Percentiles rank a stretch among this genome's conserved stretches.
phyloP scores from a whole-genome alignment of 2,113 vertebrate genomes.

The Motacilla alba region DNA sequence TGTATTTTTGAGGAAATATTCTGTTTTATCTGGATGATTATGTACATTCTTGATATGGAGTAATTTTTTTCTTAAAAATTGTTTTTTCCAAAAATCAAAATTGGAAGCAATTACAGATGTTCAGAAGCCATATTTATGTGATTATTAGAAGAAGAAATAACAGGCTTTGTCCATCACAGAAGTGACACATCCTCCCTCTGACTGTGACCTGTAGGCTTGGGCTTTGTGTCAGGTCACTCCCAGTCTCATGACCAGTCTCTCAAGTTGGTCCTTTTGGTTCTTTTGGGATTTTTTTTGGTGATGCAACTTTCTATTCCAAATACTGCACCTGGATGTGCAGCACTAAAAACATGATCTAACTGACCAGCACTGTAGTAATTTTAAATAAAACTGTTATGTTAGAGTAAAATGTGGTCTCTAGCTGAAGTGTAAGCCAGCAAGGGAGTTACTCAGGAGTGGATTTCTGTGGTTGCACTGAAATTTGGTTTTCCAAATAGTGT shows the following conservation, averaged over 20 bases:
- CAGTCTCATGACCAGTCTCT: background rate
- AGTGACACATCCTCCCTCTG: background rate
- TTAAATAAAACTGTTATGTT: background rate
- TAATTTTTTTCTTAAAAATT: background rate
- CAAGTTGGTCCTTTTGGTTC: background rate
- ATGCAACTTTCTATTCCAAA: background rate
- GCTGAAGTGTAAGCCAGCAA: background rate
- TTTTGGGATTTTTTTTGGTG: background rate
- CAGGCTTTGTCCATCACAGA: background rate
- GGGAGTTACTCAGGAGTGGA: background rate
- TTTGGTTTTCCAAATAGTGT: background rate
- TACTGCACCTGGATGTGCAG: background rate
- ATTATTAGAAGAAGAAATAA: background rate
- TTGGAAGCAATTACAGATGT: background rate
- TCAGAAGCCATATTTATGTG: background rate
- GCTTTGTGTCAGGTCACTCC: background rate
- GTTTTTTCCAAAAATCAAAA: background rate
- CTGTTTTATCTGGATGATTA: background rate
- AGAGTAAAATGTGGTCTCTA: background rate
- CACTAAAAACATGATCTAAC: background rate
- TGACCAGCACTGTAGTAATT: background rate
- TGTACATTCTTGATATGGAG: background rate
- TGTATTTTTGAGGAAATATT: background rate
- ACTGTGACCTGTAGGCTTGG: background rate
- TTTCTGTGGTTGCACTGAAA: background rate